Conservation (phyloP, 1,140 invertebrate species). For the Cydia fagiglandana region DNA sequence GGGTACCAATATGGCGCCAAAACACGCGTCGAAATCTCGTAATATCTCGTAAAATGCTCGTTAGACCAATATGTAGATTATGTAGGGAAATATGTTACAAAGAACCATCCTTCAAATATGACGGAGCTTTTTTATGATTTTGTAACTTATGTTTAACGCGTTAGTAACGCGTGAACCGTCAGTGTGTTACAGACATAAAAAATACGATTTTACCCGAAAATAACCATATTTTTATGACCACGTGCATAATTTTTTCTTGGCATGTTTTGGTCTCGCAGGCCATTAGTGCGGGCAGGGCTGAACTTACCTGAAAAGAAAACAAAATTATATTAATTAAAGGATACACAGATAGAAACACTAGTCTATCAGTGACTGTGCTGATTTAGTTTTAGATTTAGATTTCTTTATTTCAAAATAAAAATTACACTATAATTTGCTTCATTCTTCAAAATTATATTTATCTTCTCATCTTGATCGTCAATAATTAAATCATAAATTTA, state of each 20-base stretch:
- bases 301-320: conserved; percentile 4
- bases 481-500: too few relatives aligned
- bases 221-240: not conserved
- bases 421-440: too few relatives aligned
- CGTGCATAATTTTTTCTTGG: not conserved
- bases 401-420: too few relatives aligned
- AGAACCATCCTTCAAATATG: not conserved
- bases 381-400: too few relatives aligned
- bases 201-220: not conserved
- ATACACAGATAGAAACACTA: too few relatives aligned
- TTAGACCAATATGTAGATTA: not conserved
- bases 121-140: not conserved
- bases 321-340: not conserved
- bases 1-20: not conserved
- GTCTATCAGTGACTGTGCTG: too few relatives aligned
- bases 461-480: too few relatives aligned
- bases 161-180: not conserved
- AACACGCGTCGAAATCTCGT: not conserved
- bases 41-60: conserved; percentile 3
- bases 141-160: not conserved
- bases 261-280: not conserved
- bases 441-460: too few relatives aligned
- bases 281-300: not conserved
- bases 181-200: not conserved
- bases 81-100: conserved; percentile 5